Evolutionary conservation across 2,113 vertebrate species (phyloP).

Genomic region (western clawed frog (Xenopus tropicalis)): UCB_Xtro_10.0 CM004449.2:71692001-71692500

Average conservation of each 20-base stretch:
- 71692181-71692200: slow-evolving; percentile 10
- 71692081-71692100: slow-evolving; percentile 8
- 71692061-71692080: not conserved
- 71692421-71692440: too few species aligned
- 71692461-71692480: too few species aligned
- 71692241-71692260: not conserved
- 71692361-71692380: not conserved
- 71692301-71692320: not conserved
- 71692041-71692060: not conserved
- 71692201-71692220: slow-evolving; percentile 9
- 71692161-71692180: not conserved
- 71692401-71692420: too few species aligned
- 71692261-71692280: not conserved
- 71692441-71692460: too few species aligned
- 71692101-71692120: not conserved
- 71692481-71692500: too few species aligned
- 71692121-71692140: not conserved
- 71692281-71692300: not conserved
- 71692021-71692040: not conserved
- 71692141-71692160: slow-evolving; percentile 6
- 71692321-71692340: not conserved
- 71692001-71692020: not conserved
- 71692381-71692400: too few species aligned
- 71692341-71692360: not conserved
- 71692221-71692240: not conserved